A percentile compares a stretch with the other conserved stretches of the same genome.
Conservation (phyloP, 1,140 invertebrate species). For the Megathymus violae region DNA sequence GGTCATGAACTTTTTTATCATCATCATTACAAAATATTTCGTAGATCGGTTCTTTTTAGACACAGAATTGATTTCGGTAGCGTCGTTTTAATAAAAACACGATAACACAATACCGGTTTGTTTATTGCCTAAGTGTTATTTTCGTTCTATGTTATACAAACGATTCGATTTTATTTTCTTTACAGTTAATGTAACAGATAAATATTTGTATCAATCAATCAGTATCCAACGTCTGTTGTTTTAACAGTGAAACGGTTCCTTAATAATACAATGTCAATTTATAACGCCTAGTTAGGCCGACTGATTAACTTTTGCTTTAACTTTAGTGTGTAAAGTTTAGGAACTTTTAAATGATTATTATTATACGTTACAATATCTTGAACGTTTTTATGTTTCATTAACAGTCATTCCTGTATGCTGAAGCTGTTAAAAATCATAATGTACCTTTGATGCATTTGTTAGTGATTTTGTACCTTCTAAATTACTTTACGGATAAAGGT, state of each 20-base stretch:
- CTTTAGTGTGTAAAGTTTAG: no score
- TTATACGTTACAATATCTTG: no score
- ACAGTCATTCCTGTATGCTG: no score
- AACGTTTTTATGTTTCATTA: no score
- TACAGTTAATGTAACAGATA: slow-evolving; percentile 6
- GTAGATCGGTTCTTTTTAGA: neutral
- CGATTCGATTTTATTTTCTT: neutral
- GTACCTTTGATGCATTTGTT: no score
- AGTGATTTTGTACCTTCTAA: no score
- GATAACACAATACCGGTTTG: slow-evolving; percentile 4
- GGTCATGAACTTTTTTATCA: neutral
- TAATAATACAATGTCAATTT: no score
- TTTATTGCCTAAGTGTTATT: slow-evolving; percentile 1
- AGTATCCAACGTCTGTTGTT: no score
- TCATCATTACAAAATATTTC: slow-evolving; percentile 1
- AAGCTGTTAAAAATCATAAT: no score
- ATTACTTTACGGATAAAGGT: no score
- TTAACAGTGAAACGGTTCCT: no score
- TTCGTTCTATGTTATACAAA: slow-evolving; percentile 2
- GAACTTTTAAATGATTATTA: no score
- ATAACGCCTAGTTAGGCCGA: neutral
- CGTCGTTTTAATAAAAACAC: neutral
- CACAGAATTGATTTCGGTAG: slow-evolving; percentile 1
- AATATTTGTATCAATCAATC: slow-evolving; percentile 4
- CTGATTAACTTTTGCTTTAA: slow-evolving; percentile 7